These are phyloP conservation scores for Neolamprologus caudopunctatus DNA, from an alignment of 2,113 vertebrate genomes.

Conservation along the genomic window DNA sequence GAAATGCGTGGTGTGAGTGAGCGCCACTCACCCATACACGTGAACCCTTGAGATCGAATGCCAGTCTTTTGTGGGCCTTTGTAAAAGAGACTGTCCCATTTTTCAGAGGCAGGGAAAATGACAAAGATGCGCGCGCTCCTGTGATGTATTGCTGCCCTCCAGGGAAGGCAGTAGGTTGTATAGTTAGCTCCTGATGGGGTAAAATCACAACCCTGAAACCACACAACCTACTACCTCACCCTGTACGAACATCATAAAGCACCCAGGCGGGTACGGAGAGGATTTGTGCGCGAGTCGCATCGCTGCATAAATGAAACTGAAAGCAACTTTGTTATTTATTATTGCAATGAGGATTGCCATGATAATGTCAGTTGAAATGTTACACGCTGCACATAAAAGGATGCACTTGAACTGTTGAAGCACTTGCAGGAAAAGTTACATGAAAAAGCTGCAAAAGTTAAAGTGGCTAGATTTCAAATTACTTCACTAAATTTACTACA, in stretches of 20 bases:
- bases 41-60: neutral
- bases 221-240: conserved; percentile 99
- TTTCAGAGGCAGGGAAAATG: neutral
- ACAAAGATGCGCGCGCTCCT: neutral
- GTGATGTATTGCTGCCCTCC: conserved; percentile 77
- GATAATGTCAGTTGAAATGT: neutral
- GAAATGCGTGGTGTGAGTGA: neutral
- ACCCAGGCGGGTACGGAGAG: neutral
- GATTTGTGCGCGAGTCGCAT: neutral
- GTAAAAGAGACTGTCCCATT: neutral
- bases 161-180: conserved; percentile 99
- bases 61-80: neutral
- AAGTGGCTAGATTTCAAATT: neutral
- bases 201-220: conserved; percentile 99
- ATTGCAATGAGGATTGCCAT: neutral
- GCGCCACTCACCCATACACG: conserved; percentile 6
- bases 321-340: neutral
- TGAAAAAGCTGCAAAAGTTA: neutral
- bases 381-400: neutral
- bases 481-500: neutral
- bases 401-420: neutral
- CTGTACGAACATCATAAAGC: conserved; percentile 77
- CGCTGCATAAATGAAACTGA: neutral
- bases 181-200: conserved; percentile 99
- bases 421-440: neutral